Evolutionary conservation across 2,888 invertebrate genomes (phyloP).

Genomic region (Limnephilus rhombicus): DNA sequence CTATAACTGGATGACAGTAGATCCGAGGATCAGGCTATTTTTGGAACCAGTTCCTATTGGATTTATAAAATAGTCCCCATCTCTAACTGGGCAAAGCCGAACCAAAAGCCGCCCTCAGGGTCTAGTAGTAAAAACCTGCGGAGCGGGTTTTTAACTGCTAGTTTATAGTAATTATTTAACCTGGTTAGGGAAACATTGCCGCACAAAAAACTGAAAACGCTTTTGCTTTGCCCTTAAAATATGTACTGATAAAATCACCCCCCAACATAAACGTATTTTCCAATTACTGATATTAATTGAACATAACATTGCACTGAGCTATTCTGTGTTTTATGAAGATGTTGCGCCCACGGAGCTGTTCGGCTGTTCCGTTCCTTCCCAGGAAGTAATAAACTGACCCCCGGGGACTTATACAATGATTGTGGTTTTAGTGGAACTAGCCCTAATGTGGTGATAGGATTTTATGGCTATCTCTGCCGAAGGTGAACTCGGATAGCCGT

Average conservation of each 20-base stretch:
- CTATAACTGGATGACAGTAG: no score
- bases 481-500: not conserved
- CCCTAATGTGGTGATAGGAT: slow-evolving; percentile 48
- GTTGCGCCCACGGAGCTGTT: not conserved
- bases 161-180: not conserved
- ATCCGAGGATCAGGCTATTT: no score
- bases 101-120: no score
- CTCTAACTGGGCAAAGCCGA: no score
- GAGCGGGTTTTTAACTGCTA: no score
- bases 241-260: not conserved
- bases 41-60: no score
- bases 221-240: not conserved
- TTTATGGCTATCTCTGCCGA: slow-evolving; percentile 41
- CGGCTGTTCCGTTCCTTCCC: slow-evolving; percentile 8
- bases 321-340: not conserved
- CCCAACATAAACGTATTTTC: not conserved
- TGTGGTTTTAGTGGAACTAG: slow-evolving; percentile 44
- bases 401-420: not conserved
- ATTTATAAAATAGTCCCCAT: no score
- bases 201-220: not conserved
- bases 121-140: no score
- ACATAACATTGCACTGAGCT: not conserved
- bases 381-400: slow-evolving; percentile 27
- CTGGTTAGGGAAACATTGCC: not conserved
- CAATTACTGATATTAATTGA: not conserved